phyloP scores from a whole-genome alignment of 2,797 vertebrate genomes.

The Sebastes alutus region DNA sequence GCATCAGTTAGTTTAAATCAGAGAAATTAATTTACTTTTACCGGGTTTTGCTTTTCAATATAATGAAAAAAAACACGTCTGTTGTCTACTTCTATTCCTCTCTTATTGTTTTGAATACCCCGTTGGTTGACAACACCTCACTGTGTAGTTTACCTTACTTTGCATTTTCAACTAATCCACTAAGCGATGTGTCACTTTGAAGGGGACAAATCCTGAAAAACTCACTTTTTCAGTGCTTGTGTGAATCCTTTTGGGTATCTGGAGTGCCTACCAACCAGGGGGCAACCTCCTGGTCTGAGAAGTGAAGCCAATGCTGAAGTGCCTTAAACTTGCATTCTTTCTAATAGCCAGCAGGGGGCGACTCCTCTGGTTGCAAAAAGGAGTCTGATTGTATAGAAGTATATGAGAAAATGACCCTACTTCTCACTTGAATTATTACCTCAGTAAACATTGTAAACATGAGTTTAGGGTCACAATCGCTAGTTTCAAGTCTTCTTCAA shows the following conservation, averaged over 20 bases:
- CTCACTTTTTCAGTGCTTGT: background rate
- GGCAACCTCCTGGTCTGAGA: too few species aligned
- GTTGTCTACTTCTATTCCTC: background rate
- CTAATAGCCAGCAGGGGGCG: too few species aligned
- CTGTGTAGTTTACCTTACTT: background rate
- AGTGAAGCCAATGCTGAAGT: too few species aligned
- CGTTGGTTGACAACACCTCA: background rate
- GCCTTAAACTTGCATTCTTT: too few species aligned
- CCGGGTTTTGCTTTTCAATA: background rate
- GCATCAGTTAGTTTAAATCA: background rate
- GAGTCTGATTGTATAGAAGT: too few species aligned
- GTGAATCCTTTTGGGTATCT: background rate
- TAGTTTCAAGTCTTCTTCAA: too few species aligned
- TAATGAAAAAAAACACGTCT: background rate
- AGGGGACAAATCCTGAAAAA: background rate
- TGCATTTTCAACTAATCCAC: background rate
- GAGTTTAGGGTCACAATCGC: too few species aligned
- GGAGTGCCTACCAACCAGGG: background rate
- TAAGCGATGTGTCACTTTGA: background rate
- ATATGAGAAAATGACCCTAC: too few species aligned
- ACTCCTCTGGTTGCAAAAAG: too few species aligned
- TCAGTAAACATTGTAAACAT: too few species aligned
- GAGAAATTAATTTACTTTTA: background rate
- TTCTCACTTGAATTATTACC: too few species aligned
- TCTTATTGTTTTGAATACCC: background rate